Percentiles rank a stretch among this genome's conserved stretches.
Evolutionary conservation across 2,888 invertebrate species (phyloP).

Genomic region (Opisthograptis luteolata): DNA sequence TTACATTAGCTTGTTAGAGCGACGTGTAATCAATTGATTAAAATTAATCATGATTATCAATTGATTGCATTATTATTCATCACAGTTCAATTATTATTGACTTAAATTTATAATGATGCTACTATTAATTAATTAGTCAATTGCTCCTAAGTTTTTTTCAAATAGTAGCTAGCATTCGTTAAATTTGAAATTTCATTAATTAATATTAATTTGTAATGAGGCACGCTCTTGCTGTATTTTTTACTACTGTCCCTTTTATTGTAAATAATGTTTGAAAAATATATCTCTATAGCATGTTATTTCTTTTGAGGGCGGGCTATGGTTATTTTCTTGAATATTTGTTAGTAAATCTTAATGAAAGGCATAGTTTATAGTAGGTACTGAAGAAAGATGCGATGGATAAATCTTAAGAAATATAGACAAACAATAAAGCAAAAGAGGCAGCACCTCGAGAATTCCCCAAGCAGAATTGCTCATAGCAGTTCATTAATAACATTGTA

Average conservation of each 20-base stretch:
- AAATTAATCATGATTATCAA: slow-evolving; percentile 25
- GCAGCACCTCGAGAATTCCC: slow-evolving; percentile 35
- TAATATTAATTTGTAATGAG: not conserved
- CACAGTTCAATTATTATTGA: not conserved
- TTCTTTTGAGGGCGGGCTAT: too few relatives aligned
- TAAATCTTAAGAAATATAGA: not conserved
- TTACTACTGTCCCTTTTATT: too few relatives aligned
- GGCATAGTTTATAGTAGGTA: too few relatives aligned
- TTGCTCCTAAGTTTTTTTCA: not conserved
- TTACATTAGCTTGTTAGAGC: slow-evolving; percentile 12
- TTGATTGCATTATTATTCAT: slow-evolving; percentile 3
- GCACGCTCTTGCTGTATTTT: not conserved
- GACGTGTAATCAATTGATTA: slow-evolving; percentile 12
- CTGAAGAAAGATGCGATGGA: too few relatives aligned
- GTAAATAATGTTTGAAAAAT: too few relatives aligned
- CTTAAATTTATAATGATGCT: not conserved
- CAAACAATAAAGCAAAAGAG: slow-evolving; percentile 10
- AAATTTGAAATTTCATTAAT: not conserved
- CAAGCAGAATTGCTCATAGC: slow-evolving; percentile 47
- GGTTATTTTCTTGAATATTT: too few relatives aligned
- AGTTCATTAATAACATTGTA: slow-evolving; percentile 69
- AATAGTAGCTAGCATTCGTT: not conserved
- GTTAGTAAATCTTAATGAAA: too few relatives aligned
- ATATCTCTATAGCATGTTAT: too few relatives aligned
- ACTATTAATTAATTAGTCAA: slow-evolving; percentile 4